Conservation (phyloP, 2,888 invertebrate genomes). For the Mythimna lalbum region DNA sequence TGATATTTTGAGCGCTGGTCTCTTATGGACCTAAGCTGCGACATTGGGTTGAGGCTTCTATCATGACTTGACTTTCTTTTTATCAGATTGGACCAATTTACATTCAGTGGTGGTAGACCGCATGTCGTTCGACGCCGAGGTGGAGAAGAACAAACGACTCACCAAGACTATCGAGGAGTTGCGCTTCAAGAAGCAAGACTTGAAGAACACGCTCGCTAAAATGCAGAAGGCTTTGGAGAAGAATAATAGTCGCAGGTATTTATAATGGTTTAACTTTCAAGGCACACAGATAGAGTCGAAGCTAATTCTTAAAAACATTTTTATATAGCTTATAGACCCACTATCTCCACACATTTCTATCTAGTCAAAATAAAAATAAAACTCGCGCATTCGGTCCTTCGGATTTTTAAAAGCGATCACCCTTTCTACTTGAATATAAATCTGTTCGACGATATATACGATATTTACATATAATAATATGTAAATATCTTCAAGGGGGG, state of each 20-base stretch:
- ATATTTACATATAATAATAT: too few relatives aligned
- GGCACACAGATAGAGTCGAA: not conserved
- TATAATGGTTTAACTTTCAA: not conserved
- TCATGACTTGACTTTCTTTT: not conserved
- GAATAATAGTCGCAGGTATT: slow-evolving; percentile 43
- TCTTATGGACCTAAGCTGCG: too few relatives aligned
- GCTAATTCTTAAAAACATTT: too few relatives aligned
- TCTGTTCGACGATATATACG: too few relatives aligned
- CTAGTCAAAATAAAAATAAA: not conserved
- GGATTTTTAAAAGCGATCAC: too few relatives aligned
- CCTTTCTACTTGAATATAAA: too few relatives aligned
- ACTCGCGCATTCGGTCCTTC: not conserved
- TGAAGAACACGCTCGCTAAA: slow-evolving; percentile 77
- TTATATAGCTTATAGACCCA: too few relatives aligned
- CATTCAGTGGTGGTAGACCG: slow-evolving; percentile 87
- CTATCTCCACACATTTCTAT: not conserved
- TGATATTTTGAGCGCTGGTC: too few relatives aligned
- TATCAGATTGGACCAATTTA: slow-evolving; percentile 84
- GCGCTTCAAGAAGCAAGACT: slow-evolving; percentile 88
- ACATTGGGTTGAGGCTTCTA: too few relatives aligned
- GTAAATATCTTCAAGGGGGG: too few relatives aligned
- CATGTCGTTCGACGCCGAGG: slow-evolving; percentile 87
- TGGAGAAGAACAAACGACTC: slow-evolving; percentile 86
- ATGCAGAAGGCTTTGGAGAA: slow-evolving; percentile 82
- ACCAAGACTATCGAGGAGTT: slow-evolving; percentile 83